These are phyloP conservation scores for Rhamnusium bicolor DNA, from an alignment of 2,888 invertebrate genomes.

Conservation along the genomic window DNA sequence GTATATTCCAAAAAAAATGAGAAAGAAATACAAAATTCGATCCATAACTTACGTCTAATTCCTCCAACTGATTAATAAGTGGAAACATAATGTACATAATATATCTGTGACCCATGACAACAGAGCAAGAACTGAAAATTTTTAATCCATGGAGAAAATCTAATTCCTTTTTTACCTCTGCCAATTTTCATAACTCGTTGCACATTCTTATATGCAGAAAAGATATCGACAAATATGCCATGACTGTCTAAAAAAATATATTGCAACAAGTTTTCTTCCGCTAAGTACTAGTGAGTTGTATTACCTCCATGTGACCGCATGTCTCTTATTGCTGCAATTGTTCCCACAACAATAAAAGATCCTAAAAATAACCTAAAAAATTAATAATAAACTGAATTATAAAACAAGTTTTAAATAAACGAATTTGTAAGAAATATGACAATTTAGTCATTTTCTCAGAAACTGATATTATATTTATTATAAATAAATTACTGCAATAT, in stretches of 20 bases:
- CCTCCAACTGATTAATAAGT: conserved; percentile 51
- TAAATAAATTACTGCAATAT: too few species aligned
- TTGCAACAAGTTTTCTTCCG: too few species aligned
- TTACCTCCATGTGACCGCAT: conserved; percentile 25
- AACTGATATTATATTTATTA: not conserved
- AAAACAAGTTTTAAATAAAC: too few species aligned
- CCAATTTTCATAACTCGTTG: conserved; percentile 50
- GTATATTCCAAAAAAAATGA: too few species aligned
- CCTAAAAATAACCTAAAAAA: conserved; percentile 46
- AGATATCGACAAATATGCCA: conserved; percentile 41
- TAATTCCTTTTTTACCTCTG: conserved; percentile 56
- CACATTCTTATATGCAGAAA: conserved; percentile 56
- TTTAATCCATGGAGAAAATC: conserved; percentile 71
- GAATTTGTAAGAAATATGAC: not conserved
- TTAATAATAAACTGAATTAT: too few species aligned
- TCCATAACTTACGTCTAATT: conserved; percentile 52
- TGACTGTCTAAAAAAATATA: conserved; percentile 16
- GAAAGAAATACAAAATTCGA: too few species aligned
- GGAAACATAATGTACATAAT: conserved; percentile 53
- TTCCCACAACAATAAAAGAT: conserved; percentile 39
- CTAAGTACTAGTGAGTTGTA: too few species aligned
- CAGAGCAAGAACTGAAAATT: conserved; percentile 71
- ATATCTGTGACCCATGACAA: conserved; percentile 71
- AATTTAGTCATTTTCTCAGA: not conserved
- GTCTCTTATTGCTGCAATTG: conserved; percentile 33